Evolutionary conservation across 2,797 vertebrate genomes (phyloP).

Genomic region (Sitta carolinensis): DNA sequence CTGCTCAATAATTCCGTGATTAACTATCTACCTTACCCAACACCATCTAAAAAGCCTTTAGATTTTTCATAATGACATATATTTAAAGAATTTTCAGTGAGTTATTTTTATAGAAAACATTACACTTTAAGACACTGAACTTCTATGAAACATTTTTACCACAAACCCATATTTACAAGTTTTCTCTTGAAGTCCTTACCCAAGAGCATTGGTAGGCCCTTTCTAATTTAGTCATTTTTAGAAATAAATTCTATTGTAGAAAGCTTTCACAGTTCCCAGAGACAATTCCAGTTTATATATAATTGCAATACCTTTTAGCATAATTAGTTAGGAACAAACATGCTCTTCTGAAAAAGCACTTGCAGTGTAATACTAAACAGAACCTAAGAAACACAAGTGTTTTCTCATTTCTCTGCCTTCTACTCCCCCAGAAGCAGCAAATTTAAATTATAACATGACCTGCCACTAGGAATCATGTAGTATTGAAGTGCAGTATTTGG

Average conservation of each 20-base stretch:
- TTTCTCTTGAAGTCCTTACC: slow-evolving; percentile 18
- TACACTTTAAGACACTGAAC: slow-evolving; percentile 9
- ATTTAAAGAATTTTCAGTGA: not conserved
- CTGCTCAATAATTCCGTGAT: not conserved
- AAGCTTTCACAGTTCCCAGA: slow-evolving; percentile 38
- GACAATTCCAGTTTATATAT: slow-evolving; percentile 21
- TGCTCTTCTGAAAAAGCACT: slow-evolving; percentile 17
- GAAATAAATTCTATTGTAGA: slow-evolving; percentile 30
- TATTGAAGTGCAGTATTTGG: slow-evolving; percentile 3
- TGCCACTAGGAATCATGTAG: not conserved
- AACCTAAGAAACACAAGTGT: not conserved
- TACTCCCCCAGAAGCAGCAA: slow-evolving; percentile 38
- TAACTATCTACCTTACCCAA: not conserved
- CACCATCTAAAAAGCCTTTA: not conserved
- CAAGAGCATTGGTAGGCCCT: not conserved
- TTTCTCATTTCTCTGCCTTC: not conserved
- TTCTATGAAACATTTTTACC: slow-evolving; percentile 38
- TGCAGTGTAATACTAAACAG: not conserved
- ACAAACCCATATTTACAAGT: slow-evolving; percentile 59
- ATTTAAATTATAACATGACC: slow-evolving; percentile 51
- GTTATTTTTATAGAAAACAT: slow-evolving; percentile 55
- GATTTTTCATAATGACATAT: not conserved
- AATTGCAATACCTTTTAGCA: not conserved
- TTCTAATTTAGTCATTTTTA: not conserved
- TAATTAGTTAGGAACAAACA: slow-evolving; percentile 15